phyloP scores from a whole-genome alignment of 2,113 vertebrate species.

The Telmatochromis sp. region DNA sequence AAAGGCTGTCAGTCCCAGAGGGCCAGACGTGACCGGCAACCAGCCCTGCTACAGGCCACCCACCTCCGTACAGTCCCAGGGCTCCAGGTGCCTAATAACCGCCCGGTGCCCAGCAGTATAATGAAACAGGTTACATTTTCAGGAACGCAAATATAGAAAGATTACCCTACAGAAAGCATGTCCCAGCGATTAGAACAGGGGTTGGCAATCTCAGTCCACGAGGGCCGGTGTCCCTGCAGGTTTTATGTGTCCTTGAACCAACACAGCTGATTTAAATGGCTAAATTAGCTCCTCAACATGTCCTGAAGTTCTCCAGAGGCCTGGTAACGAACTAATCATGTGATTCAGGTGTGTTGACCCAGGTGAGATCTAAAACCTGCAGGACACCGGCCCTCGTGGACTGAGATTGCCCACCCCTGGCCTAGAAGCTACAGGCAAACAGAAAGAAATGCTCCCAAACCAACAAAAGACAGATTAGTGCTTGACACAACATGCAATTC shows the following conservation, averaged over 20 bases:
- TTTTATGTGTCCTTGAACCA: background rate
- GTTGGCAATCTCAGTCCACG: background rate
- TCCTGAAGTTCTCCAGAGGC: background rate
- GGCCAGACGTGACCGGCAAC: background rate
- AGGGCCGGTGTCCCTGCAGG: background rate
- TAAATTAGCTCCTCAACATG: background rate
- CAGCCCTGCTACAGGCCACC: background rate
- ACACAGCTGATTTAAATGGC: background rate
- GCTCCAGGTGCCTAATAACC: background rate
- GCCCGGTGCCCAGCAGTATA: background rate
- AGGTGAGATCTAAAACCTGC: rapidly evolving
- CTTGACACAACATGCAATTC: too few species aligned
- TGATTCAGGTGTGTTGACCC: background rate
- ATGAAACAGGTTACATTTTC: background rate
- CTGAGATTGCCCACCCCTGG: background rate
- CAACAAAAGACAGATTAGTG: too few species aligned
- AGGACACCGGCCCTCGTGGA: rapidly evolving
- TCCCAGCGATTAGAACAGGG: background rate
- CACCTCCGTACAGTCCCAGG: background rate
- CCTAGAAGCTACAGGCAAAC: background rate
- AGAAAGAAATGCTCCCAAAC: background rate
- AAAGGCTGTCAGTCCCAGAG: background rate
- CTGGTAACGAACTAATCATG: rapidly evolving
- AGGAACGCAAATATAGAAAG: rapidly evolving
- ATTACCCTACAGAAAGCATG: background rate